These are phyloP conservation scores for Lepisosteus oculatus DNA, from an alignment of 2,113 vertebrate genomes.

Conservation along the genomic window DNA sequence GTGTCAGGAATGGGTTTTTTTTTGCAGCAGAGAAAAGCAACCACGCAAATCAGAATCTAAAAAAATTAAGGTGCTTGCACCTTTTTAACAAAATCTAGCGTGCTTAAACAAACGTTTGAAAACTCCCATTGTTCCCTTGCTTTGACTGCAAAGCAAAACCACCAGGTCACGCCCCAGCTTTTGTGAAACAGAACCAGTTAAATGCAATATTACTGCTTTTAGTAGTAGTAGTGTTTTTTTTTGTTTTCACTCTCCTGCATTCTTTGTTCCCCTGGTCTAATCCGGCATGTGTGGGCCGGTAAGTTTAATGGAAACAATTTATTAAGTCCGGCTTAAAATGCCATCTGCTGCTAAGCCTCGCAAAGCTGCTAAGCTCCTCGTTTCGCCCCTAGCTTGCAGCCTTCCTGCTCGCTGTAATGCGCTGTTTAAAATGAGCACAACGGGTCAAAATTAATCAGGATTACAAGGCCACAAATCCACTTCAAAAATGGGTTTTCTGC, in stretches of 20 bases:
- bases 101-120: not conserved
- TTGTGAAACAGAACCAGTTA: conserved; percentile 7
- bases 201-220: conserved; percentile 12
- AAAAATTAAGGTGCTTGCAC: not conserved
- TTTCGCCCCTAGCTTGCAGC: conserved; percentile 66
- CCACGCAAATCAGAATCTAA: not conserved
- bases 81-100: not conserved
- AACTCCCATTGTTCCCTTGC: not conserved
- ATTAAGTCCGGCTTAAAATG: conserved; percentile 80
- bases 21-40: too few relatives aligned
- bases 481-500: conserved; percentile 73
- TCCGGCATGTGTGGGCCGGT: conserved; percentile 76
- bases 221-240: conserved; percentile 30
- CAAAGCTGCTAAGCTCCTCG: conserved; percentile 74
- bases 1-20: too few relatives aligned
- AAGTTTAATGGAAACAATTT: conserved; percentile 83
- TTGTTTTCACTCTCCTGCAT: conserved; percentile 43
- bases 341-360: conserved; percentile 77
- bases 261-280: conserved; percentile 67
- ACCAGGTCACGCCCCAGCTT: conserved; percentile 1
- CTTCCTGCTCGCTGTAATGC: conserved; percentile 74
- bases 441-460: conserved; percentile 81
- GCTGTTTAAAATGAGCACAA: conserved; percentile 78
- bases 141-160: not conserved
- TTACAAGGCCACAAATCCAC: conserved; percentile 77